Conservation (phyloP, 2,888 invertebrate genomes). For the Calliphora vomitoria region DNA sequence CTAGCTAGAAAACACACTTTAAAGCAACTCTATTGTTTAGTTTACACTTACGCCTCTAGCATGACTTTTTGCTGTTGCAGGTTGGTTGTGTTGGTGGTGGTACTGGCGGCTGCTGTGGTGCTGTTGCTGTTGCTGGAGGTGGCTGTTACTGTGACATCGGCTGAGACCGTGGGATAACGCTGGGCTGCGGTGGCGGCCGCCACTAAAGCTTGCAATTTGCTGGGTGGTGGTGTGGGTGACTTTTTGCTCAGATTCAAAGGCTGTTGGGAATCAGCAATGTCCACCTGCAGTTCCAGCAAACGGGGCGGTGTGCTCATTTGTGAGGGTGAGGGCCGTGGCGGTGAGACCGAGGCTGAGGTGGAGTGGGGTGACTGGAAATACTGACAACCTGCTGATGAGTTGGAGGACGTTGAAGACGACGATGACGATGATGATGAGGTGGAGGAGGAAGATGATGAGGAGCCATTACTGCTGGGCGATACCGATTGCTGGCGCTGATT, state of each 20-base stretch:
- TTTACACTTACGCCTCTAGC: constrained; percentile 87
- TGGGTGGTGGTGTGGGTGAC: constrained; percentile 91
- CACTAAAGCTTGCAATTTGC: constrained; percentile 82
- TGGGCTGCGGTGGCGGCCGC: constrained; percentile 82
- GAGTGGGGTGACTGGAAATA: constrained; percentile 85
- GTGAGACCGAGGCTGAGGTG: constrained; percentile 85
- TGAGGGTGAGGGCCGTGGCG: constrained; percentile 84
- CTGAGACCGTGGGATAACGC: constrained; percentile 83
- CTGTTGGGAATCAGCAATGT: constrained; percentile 92
- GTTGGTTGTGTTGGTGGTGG: constrained; percentile 73
- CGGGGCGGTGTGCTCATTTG: constrained; percentile 82
- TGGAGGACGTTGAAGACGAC: constrained; percentile 77
- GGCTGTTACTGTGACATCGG: constrained; percentile 84
- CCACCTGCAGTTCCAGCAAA: constrained; percentile 91
- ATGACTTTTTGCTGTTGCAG: constrained; percentile 86
- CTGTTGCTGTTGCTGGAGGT: constrained; percentile 74
- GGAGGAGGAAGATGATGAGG: constrained; percentile 80
- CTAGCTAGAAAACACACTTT: constrained; percentile 5
- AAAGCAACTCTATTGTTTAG: not conserved
- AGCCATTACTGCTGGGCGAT: constrained; percentile 83
- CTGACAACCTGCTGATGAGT: constrained; percentile 81
- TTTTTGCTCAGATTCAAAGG: constrained; percentile 96
- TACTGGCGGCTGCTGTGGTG: constrained; percentile 71
- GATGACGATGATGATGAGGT: constrained; percentile 72
- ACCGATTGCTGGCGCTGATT: constrained; percentile 85